Percentiles rank a stretch among this genome's conserved stretches.
Evolutionary conservation across 1,140 invertebrate species (phyloP).

Genomic region (silkworm (Bombyx mori)): ASM3026992v2 NC_085113.1:10808001-10808500

Average conservation of each 20-base stretch:
- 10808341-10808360: constrained; percentile 12
- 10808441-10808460: constrained; percentile 20
- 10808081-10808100: too few species aligned
- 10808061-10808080: too few species aligned
- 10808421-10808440: constrained; percentile 43
- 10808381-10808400: constrained; percentile 61
- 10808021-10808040: too few species aligned
- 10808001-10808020: too few species aligned
- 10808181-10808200: constrained; percentile 66
- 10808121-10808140: too few species aligned
- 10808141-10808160: neutral
- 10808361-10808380: constrained; percentile 39
- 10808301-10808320: constrained; percentile 9
- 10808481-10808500: constrained; percentile 70
- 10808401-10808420: constrained; percentile 55
- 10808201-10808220: constrained; percentile 58
- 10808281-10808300: too few species aligned
- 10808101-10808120: too few species aligned
- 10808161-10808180: constrained; percentile 44
- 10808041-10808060: too few species aligned
- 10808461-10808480: constrained; percentile 43
- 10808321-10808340: constrained; percentile 7
- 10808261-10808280: constrained; percentile 14
- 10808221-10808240: constrained; percentile 46
- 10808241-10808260: constrained; percentile 17